Percentiles rank a stretch among this genome's conserved stretches.
phyloP scores from a whole-genome alignment of 2,888 invertebrate species.

The Caenorhabditis uteleia region DNA sequence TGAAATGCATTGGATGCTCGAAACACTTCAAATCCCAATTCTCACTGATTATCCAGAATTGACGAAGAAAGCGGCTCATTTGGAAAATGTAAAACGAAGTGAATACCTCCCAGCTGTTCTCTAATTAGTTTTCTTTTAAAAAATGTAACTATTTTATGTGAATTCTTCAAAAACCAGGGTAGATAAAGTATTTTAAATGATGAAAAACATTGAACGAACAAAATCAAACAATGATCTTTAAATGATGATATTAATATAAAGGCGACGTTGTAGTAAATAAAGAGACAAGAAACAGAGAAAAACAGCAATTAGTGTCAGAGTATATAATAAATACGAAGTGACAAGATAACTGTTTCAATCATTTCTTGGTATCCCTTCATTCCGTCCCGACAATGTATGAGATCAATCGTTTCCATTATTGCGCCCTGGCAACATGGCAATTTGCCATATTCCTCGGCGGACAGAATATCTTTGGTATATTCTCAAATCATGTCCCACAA shows the following conservation, averaged over 20 bases:
- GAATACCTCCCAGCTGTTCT: constrained; percentile 29
- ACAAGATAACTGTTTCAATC: too few relatives aligned
- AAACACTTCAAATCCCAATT: constrained; percentile 61
- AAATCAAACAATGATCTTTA: too few relatives aligned
- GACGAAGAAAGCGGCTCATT: constrained; percentile 30
- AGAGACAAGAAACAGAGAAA: too few relatives aligned
- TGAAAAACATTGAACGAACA: too few relatives aligned
- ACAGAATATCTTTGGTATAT: constrained; percentile 61
- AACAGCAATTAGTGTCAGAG: too few relatives aligned
- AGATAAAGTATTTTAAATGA: neutral
- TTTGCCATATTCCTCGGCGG: constrained; percentile 62
- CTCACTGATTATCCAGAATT: constrained; percentile 63
- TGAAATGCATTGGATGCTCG: constrained; percentile 66
- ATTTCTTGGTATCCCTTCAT: too few relatives aligned
- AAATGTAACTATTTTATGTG: neutral
- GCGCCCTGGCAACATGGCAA: constrained; percentile 62
- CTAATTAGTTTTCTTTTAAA: too few relatives aligned
- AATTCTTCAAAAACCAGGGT: neutral
- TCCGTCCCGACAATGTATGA: constrained; percentile 39
- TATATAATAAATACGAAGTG: too few relatives aligned
- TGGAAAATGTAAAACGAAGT: constrained; percentile 21
- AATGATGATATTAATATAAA: too few relatives aligned
- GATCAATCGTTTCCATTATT: constrained; percentile 60
- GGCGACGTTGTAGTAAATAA: too few relatives aligned
- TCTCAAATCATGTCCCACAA: constrained; percentile 59